Percentiles rank a stretch among this genome's conserved stretches.
Conservation (phyloP, 1,140 invertebrate species). For the Adelges cooleyi region DNA sequence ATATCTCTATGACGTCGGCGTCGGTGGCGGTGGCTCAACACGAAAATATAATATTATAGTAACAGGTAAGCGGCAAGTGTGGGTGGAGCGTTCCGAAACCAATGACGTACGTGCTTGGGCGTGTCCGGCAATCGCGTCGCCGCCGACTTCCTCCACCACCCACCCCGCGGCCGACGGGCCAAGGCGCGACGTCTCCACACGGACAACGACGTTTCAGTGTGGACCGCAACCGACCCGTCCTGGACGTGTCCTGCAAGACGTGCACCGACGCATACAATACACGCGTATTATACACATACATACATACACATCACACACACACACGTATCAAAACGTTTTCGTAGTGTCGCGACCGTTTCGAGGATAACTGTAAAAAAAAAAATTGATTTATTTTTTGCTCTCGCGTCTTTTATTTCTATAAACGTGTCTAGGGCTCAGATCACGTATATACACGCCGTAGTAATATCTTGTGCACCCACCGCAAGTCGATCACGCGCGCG, state of each 20-base stretch:
- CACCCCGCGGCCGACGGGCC: too few relatives aligned
- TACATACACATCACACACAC: too few relatives aligned
- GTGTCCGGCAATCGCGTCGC: not conserved
- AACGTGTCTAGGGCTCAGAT: not conserved
- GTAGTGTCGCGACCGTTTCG: too few relatives aligned
- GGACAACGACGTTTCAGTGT: not conserved
- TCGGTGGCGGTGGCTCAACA: too few relatives aligned
- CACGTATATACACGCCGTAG: not conserved
- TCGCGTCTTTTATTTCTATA: not conserved
- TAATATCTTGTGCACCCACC: too few relatives aligned
- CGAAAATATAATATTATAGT: not conserved
- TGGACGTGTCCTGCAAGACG: not conserved
- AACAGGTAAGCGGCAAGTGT: slow-evolving; percentile 1
- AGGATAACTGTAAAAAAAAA: not conserved
- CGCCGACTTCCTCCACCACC: too few relatives aligned
- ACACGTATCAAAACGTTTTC: too few relatives aligned
- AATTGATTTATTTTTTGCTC: not conserved
- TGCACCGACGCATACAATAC: too few relatives aligned
- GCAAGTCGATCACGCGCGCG: not conserved
- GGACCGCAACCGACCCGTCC: not conserved
- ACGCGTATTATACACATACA: too few relatives aligned
- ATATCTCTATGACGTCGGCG: too few relatives aligned
- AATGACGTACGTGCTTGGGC: slow-evolving; percentile 23
- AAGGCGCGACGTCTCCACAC: not conserved
- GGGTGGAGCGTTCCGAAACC: slow-evolving; percentile 11